Base-by-base conservation (phyloP, 2,888 invertebrate genomes). In the Ectemnius continuus region DNA sequence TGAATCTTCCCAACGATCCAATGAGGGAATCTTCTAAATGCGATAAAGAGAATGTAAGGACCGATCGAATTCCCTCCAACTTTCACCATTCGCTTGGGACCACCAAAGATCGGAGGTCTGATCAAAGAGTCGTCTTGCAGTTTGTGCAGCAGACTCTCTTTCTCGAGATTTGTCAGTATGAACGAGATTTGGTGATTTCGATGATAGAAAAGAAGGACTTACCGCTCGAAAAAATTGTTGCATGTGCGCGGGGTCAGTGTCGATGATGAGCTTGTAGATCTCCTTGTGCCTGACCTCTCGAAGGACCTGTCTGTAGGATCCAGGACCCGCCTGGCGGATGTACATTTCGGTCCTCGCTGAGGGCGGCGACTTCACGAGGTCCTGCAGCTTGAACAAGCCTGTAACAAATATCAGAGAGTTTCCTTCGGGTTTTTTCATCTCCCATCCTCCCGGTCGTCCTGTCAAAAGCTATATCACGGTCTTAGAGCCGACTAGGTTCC, bases 161-260 rank as follows among this genome's bases (percentile, higher is more conserved):
- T 23, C 23, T 23, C 23, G 23, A 3, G 23, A 23, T 36, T 36
- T 36, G 36, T 11, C 11, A 8, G 8, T 5, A 36, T 11, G 6
- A 36, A 36, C 6, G 36, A 36, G 36, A 0, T 0, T 36, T 36
- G 36, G 36, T 36, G 36, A 36, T 6, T 36, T 36, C 8, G 36
- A 11, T 8, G 36, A 23, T 61, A 52, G 20, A 13, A 20, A 58
- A 16, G 18, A 36, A 36, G 56, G 14, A 93, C 96, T 94, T 91
- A 98, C 98, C 88, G 97, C 96, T 91, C 97, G 93, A 77, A 98
- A 96, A 90, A 98, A 94, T 86, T 94, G 93, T 79, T 95, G 94
- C 87, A 98, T 95, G 86, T 95, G 94, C 84, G 93, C 93, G 0
- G 97, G 96, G 88, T 96, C 95, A 0, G 96, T 96, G 88, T 98